phyloP scores from a whole-genome alignment of 2,797 vertebrate species.

The Spinus pinus region DNA sequence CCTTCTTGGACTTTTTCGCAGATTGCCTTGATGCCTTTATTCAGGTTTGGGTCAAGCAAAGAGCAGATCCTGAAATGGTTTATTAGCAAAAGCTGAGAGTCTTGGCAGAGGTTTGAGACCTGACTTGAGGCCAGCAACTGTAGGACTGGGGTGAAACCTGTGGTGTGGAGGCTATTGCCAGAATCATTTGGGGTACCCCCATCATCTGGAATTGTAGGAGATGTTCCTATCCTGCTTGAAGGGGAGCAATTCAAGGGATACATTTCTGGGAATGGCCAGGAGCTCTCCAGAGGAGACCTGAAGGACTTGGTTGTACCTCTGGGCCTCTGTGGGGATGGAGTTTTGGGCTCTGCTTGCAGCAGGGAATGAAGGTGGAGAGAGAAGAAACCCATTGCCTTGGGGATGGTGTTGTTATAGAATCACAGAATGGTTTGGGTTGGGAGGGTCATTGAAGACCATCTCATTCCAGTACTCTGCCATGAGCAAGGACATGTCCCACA shows the following conservation, averaged over 20 bases:
- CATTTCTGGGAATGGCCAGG: background rate
- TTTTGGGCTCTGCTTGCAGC: background rate
- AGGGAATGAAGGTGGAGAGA: background rate
- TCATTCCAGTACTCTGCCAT: background rate
- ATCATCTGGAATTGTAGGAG: background rate
- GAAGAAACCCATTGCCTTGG: background rate
- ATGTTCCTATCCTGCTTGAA: background rate
- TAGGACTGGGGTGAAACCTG: background rate
- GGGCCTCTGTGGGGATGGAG: background rate
- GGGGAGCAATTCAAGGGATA: background rate
- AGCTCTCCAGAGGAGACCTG: background rate
- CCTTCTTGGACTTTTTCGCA: background rate
- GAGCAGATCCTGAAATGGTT: background rate
- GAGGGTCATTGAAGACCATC: background rate
- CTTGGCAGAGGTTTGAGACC: background rate
- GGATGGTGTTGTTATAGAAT: rapidly evolving
- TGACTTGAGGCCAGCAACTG: background rate
- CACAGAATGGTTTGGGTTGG: background rate
- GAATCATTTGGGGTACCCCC: background rate
- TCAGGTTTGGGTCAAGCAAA: background rate
- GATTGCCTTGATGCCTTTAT: background rate
- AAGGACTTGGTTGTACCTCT: background rate
- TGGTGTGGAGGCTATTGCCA: background rate
- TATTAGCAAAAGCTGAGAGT: background rate
- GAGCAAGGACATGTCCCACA: background rate